Conservation (phyloP, 2,888 invertebrate genomes). For the Nomada ruficornis region DNA sequence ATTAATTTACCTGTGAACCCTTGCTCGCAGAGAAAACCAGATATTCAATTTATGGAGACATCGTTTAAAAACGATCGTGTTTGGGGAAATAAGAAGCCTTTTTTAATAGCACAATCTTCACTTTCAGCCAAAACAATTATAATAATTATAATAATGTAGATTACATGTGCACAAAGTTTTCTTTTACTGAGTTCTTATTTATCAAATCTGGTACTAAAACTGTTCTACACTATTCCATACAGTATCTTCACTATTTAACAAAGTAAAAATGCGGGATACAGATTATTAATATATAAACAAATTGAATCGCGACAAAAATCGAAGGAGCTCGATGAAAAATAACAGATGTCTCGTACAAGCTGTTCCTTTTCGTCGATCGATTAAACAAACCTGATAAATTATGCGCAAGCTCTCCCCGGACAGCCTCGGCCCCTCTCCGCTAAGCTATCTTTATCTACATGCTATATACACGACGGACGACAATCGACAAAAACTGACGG, state of each 20-base stretch:
- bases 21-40: not conserved
- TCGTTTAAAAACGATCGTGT: not conserved
- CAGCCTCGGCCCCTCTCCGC: conserved; percentile 39
- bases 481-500: conserved; percentile 82
- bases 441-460: conserved; percentile 42
- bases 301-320: conserved; percentile 3
- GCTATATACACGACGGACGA: conserved; percentile 66
- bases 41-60: not conserved
- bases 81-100: too few species aligned
- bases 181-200: too few species aligned
- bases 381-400: conserved; percentile 81
- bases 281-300: too few species aligned
- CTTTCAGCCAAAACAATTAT: too few species aligned
- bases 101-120: too few species aligned
- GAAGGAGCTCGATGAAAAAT: conserved; percentile 43
- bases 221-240: too few species aligned
- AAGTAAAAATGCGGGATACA: not conserved
- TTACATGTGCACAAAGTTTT: too few species aligned
- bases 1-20: not conserved
- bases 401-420: conserved; percentile 72
- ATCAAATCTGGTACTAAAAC: too few species aligned
- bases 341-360: conserved; percentile 12
- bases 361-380: conserved; percentile 73
- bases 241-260: too few species aligned
- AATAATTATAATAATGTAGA: too few species aligned